Percentiles rank a stretch among this genome's conserved stretches.
Evolutionary conservation across 2,113 vertebrate species (phyloP).

Genomic region (Archocentrus centrarchus): DNA sequence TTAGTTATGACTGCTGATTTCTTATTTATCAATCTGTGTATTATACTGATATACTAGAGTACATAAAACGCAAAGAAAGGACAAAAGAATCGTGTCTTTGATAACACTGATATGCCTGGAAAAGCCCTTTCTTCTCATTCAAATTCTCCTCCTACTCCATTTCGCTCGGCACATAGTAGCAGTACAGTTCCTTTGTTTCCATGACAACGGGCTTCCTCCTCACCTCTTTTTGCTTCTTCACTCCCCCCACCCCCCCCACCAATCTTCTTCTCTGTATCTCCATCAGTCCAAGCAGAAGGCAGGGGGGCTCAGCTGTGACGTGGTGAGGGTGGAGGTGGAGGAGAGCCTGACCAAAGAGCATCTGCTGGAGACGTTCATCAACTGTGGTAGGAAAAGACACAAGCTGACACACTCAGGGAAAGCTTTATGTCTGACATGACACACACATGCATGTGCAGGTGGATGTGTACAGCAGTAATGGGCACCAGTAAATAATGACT

Average conservation of each 20-base stretch:
- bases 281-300: slow-evolving; percentile 88
- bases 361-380: slow-evolving; percentile 91
- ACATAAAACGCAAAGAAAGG: not conserved
- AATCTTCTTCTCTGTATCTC: not conserved
- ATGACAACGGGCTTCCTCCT: slow-evolving; percentile 59
- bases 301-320: slow-evolving; percentile 86
- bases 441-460: too few relatives aligned
- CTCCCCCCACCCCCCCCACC: not conserved
- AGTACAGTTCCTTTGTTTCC: slow-evolving; percentile 64
- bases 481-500: too few relatives aligned
- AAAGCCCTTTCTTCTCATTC: slow-evolving; percentile 52
- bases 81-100: not conserved
- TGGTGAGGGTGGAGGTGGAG: slow-evolving; percentile 88
- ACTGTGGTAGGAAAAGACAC: slow-evolving; percentile 82
- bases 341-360: slow-evolving; percentile 89
- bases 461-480: too few relatives aligned
- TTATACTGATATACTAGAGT: not conserved
- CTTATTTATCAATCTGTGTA: not conserved
- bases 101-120: not conserved
- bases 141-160: slow-evolving; percentile 31
- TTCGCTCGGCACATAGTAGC: slow-evolving; percentile 6
- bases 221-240: not conserved
- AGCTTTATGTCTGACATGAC: not conserved
- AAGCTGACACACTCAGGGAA: not conserved
- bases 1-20: not conserved